phyloP scores from a whole-genome alignment of 2,797 vertebrate species.

The Sebastes hubbsi region DNA sequence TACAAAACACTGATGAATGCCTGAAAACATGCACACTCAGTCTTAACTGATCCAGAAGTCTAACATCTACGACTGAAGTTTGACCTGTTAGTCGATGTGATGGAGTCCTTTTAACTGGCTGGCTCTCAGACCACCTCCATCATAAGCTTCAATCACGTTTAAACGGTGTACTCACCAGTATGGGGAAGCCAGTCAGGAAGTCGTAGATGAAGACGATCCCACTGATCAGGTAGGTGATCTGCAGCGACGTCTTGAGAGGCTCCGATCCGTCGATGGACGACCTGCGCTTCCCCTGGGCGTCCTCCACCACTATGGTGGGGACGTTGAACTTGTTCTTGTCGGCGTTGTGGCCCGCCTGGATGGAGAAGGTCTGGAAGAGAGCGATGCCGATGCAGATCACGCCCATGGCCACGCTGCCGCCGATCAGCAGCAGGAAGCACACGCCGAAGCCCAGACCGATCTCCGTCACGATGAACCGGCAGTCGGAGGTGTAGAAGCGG shows the following conservation, averaged over 20 bases:
- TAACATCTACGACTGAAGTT: neutral
- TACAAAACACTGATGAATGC: neutral
- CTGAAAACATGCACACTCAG: no score
- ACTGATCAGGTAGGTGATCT: slow-evolving; percentile 93
- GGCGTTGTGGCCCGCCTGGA: slow-evolving; percentile 82
- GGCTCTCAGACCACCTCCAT: neutral
- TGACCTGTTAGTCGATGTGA: neutral
- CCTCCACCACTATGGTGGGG: slow-evolving; percentile 94
- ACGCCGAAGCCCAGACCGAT: slow-evolving; percentile 94
- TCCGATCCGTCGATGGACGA: slow-evolving; percentile 94
- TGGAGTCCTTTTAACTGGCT: neutral
- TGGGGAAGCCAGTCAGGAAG: slow-evolving; percentile 92
- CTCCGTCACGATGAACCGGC: slow-evolving; percentile 93
- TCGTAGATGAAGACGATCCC: slow-evolving; percentile 93
- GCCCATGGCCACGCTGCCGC: slow-evolving; percentile 90
- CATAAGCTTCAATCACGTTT: neutral
- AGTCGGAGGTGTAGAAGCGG: slow-evolving; percentile 92
- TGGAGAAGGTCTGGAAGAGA: slow-evolving; percentile 92
- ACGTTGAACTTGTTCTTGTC: slow-evolving; percentile 90
- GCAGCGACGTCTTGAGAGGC: slow-evolving; percentile 90
- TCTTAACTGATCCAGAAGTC: no score
- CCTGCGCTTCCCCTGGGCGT: slow-evolving; percentile 92
- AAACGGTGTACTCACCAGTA: slow-evolving; percentile 85
- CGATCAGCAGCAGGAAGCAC: slow-evolving; percentile 93
- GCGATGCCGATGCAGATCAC: slow-evolving; percentile 91